These are phyloP conservation scores for Kryptopterus vitreolus DNA, from an alignment of 2,797 vertebrate genomes.

Conservation along the genomic window DNA sequence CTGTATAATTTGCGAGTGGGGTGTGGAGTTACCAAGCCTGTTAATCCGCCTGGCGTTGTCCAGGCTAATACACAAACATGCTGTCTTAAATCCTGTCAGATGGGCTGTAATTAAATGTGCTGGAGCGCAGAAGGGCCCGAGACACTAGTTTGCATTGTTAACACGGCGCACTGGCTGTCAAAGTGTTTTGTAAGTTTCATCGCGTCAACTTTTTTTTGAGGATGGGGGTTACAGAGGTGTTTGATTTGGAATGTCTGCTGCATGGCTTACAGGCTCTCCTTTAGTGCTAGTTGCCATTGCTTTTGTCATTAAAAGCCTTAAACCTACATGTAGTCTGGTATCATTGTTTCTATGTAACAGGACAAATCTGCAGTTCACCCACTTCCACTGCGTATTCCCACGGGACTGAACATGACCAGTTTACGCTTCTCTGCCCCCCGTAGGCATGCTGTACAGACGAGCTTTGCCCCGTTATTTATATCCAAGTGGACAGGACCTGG, in stretches of 20 bases:
- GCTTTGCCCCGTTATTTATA: constrained; percentile 48
- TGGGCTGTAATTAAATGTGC: constrained; percentile 61
- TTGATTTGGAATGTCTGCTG: constrained; percentile 18
- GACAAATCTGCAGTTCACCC: constrained; percentile 35
- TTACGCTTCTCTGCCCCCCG: constrained; percentile 45
- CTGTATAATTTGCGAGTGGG: constrained; percentile 45
- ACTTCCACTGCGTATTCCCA: constrained; percentile 14
- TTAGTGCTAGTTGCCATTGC: neutral
- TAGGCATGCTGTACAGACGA: constrained; percentile 44
- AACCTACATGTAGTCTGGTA: neutral
- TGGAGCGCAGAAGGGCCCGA: constrained; percentile 55
- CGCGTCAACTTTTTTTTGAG: constrained; percentile 39
- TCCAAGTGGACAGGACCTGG: constrained; percentile 54
- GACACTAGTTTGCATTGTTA: constrained; percentile 52
- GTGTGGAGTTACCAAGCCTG: constrained; percentile 56
- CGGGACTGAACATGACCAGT: constrained; percentile 44
- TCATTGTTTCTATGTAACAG: neutral
- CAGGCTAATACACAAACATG: constrained; percentile 59
- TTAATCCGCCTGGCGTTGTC: constrained; percentile 58
- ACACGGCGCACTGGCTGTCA: constrained; percentile 57
- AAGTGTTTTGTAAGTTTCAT: constrained; percentile 47
- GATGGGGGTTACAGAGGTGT: constrained; percentile 2
- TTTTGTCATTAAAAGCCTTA: constrained; percentile 17
- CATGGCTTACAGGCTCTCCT: constrained; percentile 19
- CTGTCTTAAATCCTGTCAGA: constrained; percentile 59